Percentiles rank a stretch among this genome's conserved stretches.
phyloP scores from a whole-genome alignment of 1,140 invertebrate genomes.

The Lordiphosa collinella region DNA sequence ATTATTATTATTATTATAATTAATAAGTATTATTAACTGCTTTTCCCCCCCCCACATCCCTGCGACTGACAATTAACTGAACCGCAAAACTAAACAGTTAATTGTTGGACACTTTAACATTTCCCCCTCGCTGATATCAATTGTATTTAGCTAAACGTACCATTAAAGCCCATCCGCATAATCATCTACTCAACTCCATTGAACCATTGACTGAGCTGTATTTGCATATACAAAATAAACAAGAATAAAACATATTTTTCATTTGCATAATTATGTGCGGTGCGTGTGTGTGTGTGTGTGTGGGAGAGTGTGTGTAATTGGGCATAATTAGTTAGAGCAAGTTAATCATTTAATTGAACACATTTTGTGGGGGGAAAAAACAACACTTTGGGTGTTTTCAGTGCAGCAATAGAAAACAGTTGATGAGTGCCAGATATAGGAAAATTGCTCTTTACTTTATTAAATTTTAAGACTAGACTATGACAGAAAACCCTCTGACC shows the following conservation, averaged over 20 bases:
- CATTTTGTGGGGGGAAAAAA: background rate
- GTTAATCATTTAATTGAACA: slow-evolving; percentile 25
- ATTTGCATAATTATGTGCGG: slow-evolving; percentile 38
- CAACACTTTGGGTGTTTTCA: too few species aligned
- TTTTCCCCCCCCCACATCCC: background rate
- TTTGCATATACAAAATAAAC: slow-evolving; percentile 20
- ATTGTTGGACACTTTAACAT: too few species aligned
- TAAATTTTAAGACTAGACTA: too few species aligned
- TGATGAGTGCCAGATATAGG: too few species aligned
- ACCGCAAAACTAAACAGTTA: too few species aligned
- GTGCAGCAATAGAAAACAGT: too few species aligned
- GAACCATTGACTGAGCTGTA: slow-evolving; percentile 24
- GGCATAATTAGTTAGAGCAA: slow-evolving; percentile 35
- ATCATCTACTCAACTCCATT: background rate
- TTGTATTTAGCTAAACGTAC: too few species aligned
- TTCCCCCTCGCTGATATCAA: too few species aligned
- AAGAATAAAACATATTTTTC: slow-evolving; percentile 9
- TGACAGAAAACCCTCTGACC: too few species aligned
- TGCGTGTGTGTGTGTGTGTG: slow-evolving; percentile 12
- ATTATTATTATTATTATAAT: slow-evolving; percentile 46
- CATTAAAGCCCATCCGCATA: background rate
- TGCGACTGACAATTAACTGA: slow-evolving; percentile 15
- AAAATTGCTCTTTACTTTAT: too few species aligned
- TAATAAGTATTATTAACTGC: slow-evolving; percentile 22
- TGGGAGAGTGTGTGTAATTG: too few species aligned